Conservation (phyloP, 2,113 vertebrate species). For the Brachirus orientalis region DNA sequence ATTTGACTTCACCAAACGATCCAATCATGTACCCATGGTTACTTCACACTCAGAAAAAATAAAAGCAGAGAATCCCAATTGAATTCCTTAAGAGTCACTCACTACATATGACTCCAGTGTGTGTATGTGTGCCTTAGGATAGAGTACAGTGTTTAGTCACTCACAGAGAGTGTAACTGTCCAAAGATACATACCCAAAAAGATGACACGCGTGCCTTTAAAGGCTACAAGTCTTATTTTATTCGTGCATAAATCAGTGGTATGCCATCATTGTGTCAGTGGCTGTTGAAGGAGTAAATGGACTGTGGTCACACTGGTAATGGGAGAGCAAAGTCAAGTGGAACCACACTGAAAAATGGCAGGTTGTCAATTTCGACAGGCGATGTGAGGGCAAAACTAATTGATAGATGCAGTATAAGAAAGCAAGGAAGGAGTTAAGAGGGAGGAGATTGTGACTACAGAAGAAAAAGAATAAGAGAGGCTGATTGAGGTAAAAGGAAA, state of each 20-base stretch:
- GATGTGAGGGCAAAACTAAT: too few relatives aligned
- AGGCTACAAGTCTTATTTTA: constrained; percentile 18
- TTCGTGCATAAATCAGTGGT: constrained; percentile 40
- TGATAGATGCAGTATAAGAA: too few relatives aligned
- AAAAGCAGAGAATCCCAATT: constrained; percentile 47
- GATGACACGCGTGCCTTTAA: neutral
- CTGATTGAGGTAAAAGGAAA: constrained; percentile 10
- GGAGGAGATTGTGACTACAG: too few relatives aligned
- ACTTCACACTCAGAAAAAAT: constrained; percentile 54
- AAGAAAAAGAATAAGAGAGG: neutral
- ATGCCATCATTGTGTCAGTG: constrained; percentile 26
- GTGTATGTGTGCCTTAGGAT: neutral
- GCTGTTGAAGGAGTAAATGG: constrained; percentile 59
- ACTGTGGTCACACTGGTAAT: constrained; percentile 62
- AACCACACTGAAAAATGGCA: constrained; percentile 46
- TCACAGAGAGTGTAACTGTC: too few relatives aligned
- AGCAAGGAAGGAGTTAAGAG: neutral
- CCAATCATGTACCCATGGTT: constrained; percentile 33
- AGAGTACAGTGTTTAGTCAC: constrained; percentile 21
- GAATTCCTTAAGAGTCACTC: constrained; percentile 26
- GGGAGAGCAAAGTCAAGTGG: constrained; percentile 62
- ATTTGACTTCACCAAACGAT: constrained; percentile 55
- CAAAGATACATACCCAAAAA: too few relatives aligned
- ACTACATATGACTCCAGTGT: neutral
- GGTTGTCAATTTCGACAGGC: constrained; percentile 22